Evolutionary conservation across 2,113 vertebrate genomes (phyloP), one percentile per base, ranked within the genome.

Genomic region (Saiga tatarica): DNA sequence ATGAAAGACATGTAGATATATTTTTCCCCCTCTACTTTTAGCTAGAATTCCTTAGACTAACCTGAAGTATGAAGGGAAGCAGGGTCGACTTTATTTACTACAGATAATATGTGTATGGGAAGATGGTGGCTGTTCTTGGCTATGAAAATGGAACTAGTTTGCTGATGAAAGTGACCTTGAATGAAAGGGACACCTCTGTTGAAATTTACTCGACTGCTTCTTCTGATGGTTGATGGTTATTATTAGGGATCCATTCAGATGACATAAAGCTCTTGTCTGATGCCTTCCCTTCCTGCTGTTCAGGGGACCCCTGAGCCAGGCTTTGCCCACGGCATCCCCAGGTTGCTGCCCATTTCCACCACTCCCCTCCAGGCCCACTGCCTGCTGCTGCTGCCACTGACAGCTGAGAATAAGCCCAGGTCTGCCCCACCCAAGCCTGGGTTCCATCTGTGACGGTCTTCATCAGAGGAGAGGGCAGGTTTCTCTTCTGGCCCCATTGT

Each of bases 151-250:
- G 67, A 78, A 26, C 62, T 64, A 12, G 1, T 45, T 42, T 30
- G 57, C 57, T 7, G 28, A 74, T 33, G n/a, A 30, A 28, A 4
- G 84, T 79, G 5, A 71, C 89, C 57, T n/a, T 53, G 52, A n/a
- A 10, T 4, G 60, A 21, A 45, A 21, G 50, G 4, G 6, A 0
- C 47, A 2, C 25, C 45, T 60, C 83, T 36, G 26, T 5, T 52
- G 17, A 45, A 28, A 26, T 16, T 50, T 2, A 2, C 12, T 6
- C 0, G 0, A 17, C 26, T 0, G 4, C 79, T 16, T 42, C 79
- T 6, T 50, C 64, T 21, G 23, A 6, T 3, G 10, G 71, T 55
- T 47, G 3, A 92, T 2, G 53, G 36, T 21, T 12, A 7, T 15
- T 45, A 10, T n/a, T 16, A 5, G 1, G 55, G 14, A 16, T 39